Percentiles rank a stretch among this genome's conserved stretches.
Evolutionary conservation across 2,888 invertebrate species (phyloP).

Genomic region (Sphecodes monilicornis): DNA sequence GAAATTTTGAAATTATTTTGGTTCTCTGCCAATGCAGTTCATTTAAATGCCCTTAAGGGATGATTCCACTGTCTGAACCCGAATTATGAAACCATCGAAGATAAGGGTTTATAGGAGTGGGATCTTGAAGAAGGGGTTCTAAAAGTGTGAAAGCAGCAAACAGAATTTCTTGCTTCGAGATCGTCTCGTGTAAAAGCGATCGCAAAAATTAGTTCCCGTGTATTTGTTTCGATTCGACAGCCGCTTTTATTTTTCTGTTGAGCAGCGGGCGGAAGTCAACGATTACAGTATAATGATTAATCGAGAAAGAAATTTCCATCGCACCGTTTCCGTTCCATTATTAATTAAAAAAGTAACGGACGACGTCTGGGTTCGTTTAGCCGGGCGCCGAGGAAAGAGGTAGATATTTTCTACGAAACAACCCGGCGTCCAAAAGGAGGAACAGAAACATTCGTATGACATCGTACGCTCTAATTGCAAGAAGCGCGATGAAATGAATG

Average conservation of each 20-base stretch:
- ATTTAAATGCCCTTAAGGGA: neutral
- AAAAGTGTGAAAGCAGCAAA: no score
- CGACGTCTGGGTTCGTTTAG: constrained; percentile 4
- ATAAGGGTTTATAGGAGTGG: neutral
- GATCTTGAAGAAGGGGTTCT: neutral
- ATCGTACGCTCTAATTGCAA: constrained; percentile 15
- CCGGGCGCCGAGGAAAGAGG: neutral
- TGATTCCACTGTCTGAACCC: no score
- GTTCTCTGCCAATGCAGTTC: neutral
- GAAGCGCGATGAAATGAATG: constrained; percentile 21
- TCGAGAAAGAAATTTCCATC: neutral
- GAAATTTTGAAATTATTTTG: no score
- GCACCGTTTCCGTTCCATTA: neutral
- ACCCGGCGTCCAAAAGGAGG: neutral
- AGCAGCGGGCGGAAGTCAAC: neutral
- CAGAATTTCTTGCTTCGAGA: no score
- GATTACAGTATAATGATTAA: neutral
- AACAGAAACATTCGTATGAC: constrained; percentile 15
- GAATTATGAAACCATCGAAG: neutral
- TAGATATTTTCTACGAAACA: neutral
- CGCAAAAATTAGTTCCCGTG: neutral
- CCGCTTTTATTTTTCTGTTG: neutral
- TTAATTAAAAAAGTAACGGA: constrained; percentile 3
- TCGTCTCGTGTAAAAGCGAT: neutral
- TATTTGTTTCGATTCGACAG: neutral